Conservation (phyloP, 2,113 vertebrate species). For the Tringa solitaria region DNA sequence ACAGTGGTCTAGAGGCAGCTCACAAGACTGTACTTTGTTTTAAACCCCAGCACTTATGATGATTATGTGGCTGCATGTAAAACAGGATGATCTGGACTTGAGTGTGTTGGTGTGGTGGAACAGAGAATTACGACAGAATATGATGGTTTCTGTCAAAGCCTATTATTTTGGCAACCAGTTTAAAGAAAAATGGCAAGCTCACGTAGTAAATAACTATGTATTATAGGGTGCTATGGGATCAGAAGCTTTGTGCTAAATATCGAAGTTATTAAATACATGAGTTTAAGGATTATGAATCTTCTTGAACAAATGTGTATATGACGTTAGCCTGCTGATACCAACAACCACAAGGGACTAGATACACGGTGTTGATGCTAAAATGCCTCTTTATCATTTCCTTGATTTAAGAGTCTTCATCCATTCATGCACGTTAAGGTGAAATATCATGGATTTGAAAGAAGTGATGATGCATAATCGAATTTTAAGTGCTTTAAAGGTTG, state of each 20-base stretch:
- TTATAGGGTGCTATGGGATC: neutral
- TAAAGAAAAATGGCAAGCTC: neutral
- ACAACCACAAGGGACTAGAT: neutral
- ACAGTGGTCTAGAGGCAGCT: neutral
- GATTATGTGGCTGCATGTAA: neutral
- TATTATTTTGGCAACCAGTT: neutral
- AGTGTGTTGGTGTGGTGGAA: neutral
- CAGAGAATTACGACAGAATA: neutral
- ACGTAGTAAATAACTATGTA: neutral
- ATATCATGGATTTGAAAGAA: neutral
- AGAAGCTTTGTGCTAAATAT: neutral
- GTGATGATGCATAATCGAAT: neutral
- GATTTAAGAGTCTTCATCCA: neutral
- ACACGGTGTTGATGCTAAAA: neutral
- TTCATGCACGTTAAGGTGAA: neutral
- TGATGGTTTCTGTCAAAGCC: neutral
- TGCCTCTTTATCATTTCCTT: neutral
- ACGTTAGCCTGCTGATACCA: neutral
- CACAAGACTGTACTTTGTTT: neutral
- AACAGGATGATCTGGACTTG: neutral
- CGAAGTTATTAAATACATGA: neutral
- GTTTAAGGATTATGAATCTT: neutral
- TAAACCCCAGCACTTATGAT: neutral
- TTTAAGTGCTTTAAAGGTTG: neutral
- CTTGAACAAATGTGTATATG: neutral